Evolutionary conservation across 2,797 vertebrate genomes (phyloP).

Genomic region (Sebastes flavidus): DNA sequence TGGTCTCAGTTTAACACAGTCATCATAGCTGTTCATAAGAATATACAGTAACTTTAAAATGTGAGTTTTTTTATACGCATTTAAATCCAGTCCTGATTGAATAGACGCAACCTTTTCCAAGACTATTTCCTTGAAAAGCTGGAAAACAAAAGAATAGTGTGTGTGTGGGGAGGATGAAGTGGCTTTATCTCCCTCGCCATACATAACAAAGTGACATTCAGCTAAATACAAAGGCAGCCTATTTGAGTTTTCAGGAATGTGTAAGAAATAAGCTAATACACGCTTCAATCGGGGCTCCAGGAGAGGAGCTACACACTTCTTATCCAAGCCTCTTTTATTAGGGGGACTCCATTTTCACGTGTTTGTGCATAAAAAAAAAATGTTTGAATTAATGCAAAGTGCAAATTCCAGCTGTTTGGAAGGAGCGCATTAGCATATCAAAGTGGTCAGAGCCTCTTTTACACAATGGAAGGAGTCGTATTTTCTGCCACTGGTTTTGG

Average conservation of each 20-base stretch:
- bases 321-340: constrained; percentile 76
- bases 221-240: constrained; percentile 24
- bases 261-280: constrained; percentile 75
- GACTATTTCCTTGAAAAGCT: not conserved
- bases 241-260: constrained; percentile 59
- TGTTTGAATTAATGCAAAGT: constrained; percentile 91
- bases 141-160: constrained; percentile 27
- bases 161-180: constrained; percentile 27
- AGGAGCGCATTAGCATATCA: constrained; percentile 93
- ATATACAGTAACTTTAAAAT: not conserved
- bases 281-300: constrained; percentile 76
- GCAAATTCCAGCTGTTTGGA: constrained; percentile 94
- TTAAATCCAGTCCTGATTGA: not conserved
- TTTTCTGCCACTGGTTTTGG: constrained; percentile 89
- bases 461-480: constrained; percentile 89
- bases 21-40: not conserved
- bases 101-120: not conserved
- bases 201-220: constrained; percentile 43
- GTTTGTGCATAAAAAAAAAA: constrained; percentile 81
- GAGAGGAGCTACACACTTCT: constrained; percentile 70
- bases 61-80: not conserved
- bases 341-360: constrained; percentile 85
- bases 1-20: not conserved
- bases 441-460: constrained; percentile 88
- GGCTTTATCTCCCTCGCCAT: constrained; percentile 11